Conservation (phyloP, 2,888 invertebrate species). For the Hypercompe scribonia region DNA sequence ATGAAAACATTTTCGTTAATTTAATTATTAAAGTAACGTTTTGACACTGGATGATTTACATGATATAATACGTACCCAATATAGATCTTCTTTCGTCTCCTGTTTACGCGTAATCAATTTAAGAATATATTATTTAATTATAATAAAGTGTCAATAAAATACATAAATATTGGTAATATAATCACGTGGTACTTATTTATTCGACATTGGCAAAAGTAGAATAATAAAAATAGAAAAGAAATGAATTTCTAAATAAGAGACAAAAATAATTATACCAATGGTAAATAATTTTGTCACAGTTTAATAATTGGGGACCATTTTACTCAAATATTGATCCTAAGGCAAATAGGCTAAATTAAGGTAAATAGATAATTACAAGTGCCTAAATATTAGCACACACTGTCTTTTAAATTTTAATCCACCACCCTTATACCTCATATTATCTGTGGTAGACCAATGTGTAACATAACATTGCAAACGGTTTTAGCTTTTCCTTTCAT, state of each 20-base stretch:
- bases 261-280: background rate
- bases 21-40: background rate
- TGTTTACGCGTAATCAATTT: constrained; percentile 67
- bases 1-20: background rate
- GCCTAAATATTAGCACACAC: no score
- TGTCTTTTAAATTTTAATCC: no score
- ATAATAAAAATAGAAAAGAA: background rate
- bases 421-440: no score
- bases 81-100: constrained; percentile 69
- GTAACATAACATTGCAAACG: no score
- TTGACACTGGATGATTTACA: background rate
- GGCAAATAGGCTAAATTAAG: no score
- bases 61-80: constrained; percentile 78
- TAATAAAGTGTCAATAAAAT: constrained; percentile 9
- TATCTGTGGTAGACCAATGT: no score
- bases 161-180: background rate
- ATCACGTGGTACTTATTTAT: background rate
- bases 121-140: constrained; percentile 43
- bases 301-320: background rate
- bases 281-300: background rate
- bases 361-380: no score
- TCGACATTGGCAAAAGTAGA: background rate
- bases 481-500: no score
- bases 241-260: background rate
- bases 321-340: no score